These are phyloP conservation scores for Lepisosteus osseus DNA, from an alignment of 2,113 vertebrate genomes.

Conservation along the genomic window DNA sequence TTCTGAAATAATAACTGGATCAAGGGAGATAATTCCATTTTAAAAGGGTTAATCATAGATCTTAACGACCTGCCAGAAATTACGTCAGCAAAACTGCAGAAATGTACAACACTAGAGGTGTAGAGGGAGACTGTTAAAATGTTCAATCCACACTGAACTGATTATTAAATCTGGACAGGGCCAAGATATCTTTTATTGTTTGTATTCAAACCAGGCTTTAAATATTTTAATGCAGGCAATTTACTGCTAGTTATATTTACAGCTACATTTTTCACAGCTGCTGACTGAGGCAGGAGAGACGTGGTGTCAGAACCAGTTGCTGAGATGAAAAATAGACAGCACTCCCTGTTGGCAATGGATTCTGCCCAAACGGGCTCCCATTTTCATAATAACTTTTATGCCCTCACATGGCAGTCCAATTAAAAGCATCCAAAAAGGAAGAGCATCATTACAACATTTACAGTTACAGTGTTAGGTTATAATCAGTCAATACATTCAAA, in stretches of 20 bases:
- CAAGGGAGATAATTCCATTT: no score
- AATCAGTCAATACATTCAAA: neutral
- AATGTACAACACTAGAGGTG: no score
- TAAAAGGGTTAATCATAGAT: no score
- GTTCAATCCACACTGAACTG: no score
- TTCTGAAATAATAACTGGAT: no score
- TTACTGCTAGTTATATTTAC: constrained; percentile 3
- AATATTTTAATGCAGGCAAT: constrained; percentile 1
- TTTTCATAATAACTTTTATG: neutral
- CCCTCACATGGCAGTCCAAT: neutral
- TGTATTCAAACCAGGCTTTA: neutral
- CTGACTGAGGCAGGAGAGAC: neutral
- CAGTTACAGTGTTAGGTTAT: neutral
- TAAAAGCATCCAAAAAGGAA: neutral
- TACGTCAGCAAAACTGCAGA: no score
- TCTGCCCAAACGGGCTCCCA: constrained; percentile 3
- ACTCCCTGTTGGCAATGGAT: neutral
- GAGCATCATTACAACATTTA: neutral
- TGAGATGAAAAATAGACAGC: constrained; percentile 1
- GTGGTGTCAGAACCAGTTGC: neutral
- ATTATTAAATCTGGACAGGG: neutral
- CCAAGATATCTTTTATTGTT: neutral
- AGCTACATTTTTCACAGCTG: constrained; percentile 2
- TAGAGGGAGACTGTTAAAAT: no score
- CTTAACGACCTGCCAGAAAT: no score